Evolutionary conservation across 1,140 invertebrate species (phyloP).

Genomic region (Bombus polaris): DNA sequence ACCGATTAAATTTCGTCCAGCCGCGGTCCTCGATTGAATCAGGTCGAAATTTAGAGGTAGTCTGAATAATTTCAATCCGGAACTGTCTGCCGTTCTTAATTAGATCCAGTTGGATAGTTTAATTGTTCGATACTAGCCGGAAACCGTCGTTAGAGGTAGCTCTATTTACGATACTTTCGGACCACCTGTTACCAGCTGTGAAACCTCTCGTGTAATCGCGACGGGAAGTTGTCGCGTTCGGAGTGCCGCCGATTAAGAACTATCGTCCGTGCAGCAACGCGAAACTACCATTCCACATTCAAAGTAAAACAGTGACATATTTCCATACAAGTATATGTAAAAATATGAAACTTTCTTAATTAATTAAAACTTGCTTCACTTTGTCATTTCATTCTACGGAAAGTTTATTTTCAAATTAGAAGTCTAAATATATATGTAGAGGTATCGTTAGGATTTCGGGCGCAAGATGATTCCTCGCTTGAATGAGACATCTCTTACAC

Average conservation of each 20-base stretch:
- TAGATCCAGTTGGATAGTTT: slow-evolving; percentile 40
- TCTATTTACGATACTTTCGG: slow-evolving; percentile 50
- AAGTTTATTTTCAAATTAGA: no score
- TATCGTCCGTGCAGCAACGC: not conserved
- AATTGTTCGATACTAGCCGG: slow-evolving; percentile 35
- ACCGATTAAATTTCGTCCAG: slow-evolving; percentile 36
- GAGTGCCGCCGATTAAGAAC: slow-evolving; percentile 5
- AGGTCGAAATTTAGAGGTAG: slow-evolving; percentile 21
- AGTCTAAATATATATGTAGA: no score
- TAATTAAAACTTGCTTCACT: no score
- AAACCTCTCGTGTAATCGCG: slow-evolving; percentile 25
- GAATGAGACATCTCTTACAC: no score
- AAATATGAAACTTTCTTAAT: not conserved
- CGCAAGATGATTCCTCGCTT: no score
- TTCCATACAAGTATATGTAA: not conserved
- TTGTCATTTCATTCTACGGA: no score
- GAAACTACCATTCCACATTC: not conserved
- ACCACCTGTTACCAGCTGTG: slow-evolving; percentile 40
- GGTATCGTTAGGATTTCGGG: no score
- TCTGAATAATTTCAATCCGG: slow-evolving; percentile 41
- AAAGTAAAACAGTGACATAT: not conserved
- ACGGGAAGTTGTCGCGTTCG: not conserved
- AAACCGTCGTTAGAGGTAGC: slow-evolving; percentile 33
- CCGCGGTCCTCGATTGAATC: slow-evolving; percentile 1
- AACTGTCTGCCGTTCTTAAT: slow-evolving; percentile 45